A percentile compares a stretch with the other conserved stretches of the same genome.
These are phyloP conservation scores for Agapornis canus DNA, from an alignment of 2,797 vertebrate genomes.

Conservation along the genomic window DNA sequence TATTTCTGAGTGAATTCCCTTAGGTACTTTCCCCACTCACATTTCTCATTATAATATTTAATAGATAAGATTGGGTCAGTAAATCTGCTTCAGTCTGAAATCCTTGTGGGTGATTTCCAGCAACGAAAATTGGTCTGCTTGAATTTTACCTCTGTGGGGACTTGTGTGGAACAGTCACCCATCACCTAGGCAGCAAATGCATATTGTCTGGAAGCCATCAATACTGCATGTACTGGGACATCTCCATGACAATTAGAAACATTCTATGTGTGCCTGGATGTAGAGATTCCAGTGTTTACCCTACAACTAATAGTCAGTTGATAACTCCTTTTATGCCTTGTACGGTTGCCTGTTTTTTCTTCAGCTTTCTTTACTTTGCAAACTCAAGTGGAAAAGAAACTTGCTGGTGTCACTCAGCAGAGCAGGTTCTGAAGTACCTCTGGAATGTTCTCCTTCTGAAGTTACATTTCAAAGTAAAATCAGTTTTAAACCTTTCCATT, in stretches of 20 bases:
- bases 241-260: neutral
- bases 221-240: neutral
- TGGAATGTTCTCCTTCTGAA: slow-evolving; percentile 18
- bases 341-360: neutral
- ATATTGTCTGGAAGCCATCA: neutral
- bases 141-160: neutral
- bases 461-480: slow-evolving; percentile 34
- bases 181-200: neutral
- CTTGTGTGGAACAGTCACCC: neutral
- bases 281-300: neutral
- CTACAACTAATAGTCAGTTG: neutral
- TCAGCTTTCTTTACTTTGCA: neutral
- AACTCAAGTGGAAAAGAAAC: neutral
- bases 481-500: slow-evolving; percentile 7
- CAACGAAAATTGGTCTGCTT: neutral
- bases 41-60: neutral
- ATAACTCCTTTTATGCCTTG: neutral
- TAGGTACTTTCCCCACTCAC: neutral
- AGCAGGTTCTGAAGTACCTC: neutral
- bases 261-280: neutral
- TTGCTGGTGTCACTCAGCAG: neutral
- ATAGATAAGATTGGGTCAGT: neutral
- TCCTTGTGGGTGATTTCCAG: neutral
- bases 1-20: neutral
- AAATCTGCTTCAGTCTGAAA: neutral